Percentiles rank a stretch among this genome's conserved stretches.
These are phyloP conservation scores for Patiria miniata DNA, from an alignment of 35 echinoderm and acorn worm species.

Conservation along the genomic window DNA sequence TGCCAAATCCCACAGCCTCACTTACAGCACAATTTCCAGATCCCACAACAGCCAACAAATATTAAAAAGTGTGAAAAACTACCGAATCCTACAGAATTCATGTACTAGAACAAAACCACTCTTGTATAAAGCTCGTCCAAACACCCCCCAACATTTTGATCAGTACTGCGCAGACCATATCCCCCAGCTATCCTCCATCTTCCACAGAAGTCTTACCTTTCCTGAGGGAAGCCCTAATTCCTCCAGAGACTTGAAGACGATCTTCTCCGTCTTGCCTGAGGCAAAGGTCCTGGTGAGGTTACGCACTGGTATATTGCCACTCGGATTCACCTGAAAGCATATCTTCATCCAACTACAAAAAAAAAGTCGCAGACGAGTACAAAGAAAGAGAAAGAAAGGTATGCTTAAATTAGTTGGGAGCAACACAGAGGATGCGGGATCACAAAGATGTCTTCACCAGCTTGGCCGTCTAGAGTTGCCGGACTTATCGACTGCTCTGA, in stretches of 20 bases:
- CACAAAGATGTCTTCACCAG: neutral
- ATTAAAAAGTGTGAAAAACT: too few relatives aligned
- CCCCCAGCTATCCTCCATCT: too few relatives aligned
- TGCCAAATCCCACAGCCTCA: too few relatives aligned
- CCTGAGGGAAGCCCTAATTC: conserved; percentile 83
- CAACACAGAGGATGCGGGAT: neutral
- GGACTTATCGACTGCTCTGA: neutral
- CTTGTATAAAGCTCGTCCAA: too few relatives aligned
- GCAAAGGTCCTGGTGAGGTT: conserved; percentile 97
- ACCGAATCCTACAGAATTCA: too few relatives aligned
- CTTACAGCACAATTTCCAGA: too few relatives aligned
- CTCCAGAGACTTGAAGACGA: conserved; percentile 91
- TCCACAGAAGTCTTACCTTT: conserved; percentile 56
- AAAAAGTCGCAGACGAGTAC: neutral
- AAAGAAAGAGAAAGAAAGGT: neutral
- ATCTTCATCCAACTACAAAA: conserved; percentile 93
- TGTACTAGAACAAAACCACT: too few relatives aligned
- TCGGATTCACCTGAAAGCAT: conserved; percentile 92
- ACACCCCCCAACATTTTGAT: too few relatives aligned
- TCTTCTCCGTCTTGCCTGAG: conserved; percentile 93
- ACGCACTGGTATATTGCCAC: conserved; percentile 84
- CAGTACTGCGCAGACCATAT: too few relatives aligned
- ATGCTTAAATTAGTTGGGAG: too few relatives aligned
- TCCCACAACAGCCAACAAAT: too few relatives aligned
- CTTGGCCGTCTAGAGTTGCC: neutral